Percentiles rank a stretch among this genome's conserved stretches.
Conservation (phyloP, 64 coral and sea anemone genomes). For the Platygyra sinensis region DNA sequence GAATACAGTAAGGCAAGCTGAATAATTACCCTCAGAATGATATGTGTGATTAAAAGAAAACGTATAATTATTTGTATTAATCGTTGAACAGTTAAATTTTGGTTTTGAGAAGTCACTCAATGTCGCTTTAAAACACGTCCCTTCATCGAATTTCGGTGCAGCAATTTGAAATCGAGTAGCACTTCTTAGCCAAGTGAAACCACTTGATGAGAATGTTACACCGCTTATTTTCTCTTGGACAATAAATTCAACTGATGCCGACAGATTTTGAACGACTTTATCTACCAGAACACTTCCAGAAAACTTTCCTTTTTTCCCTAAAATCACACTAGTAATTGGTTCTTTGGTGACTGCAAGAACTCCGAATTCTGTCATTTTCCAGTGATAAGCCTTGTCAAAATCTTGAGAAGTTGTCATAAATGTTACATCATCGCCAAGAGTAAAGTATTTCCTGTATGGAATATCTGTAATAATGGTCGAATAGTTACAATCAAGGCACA, state of each 20-base stretch:
- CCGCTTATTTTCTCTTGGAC: slow-evolving; percentile 46
- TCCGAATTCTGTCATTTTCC: neutral
- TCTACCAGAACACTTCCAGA: slow-evolving; percentile 41
- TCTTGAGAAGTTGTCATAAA: slow-evolving; percentile 41
- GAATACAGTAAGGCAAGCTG: neutral
- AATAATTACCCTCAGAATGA: slow-evolving; percentile 16
- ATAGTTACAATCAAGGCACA: neutral
- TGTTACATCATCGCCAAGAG: slow-evolving; percentile 24
- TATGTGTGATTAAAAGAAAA: neutral
- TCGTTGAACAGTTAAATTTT: neutral
- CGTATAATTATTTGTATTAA: neutral
- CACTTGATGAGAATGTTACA: slow-evolving; percentile 32
- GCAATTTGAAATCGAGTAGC: slow-evolving; percentile 5
- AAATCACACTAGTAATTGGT: neutral
- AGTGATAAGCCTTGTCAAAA: slow-evolving; percentile 48
- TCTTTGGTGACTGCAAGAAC: neutral
- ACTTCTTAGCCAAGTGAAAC: slow-evolving; percentile 24
- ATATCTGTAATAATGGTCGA: neutral
- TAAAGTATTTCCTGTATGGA: slow-evolving; percentile 1
- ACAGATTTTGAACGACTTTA: slow-evolving; percentile 30
- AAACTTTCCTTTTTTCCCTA: neutral
- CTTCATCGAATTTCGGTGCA: neutral
- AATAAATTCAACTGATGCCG: slow-evolving; percentile 11
- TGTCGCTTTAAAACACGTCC: slow-evolving; percentile 23
- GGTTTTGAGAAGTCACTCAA: neutral